Evolutionary conservation across 92 coral and sea anemone species (phyloP), one percentile per base, ranked within the genome.

Genomic region (Virgularia gustaviana): DNA sequence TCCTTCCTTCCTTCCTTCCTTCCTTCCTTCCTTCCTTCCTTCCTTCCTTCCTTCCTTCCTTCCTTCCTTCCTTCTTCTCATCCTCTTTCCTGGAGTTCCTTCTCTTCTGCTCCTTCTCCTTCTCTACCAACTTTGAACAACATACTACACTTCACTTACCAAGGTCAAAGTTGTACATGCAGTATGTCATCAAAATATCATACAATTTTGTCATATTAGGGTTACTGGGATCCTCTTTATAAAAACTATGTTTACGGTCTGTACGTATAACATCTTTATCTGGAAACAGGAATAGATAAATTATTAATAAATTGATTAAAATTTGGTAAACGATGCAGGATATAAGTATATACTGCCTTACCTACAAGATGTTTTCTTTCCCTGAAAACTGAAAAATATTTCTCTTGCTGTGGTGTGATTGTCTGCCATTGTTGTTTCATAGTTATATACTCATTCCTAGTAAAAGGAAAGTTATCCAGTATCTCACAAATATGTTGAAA

Each of bases 141-240:
- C 30, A 65, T 7, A 4, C 6, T n/a, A 25, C 0, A 15, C 13
- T 35, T 1, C 10, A 79, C 97, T 91, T 51, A 88, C 97, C 97
- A 12, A 91, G 79, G 64, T 91, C 97, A 84, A 91, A 91, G 65
- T 91, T 91, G 65, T 91, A 91, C 97, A 91, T 88, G 83, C 98
- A 92, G 76, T 92, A 92, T 0, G 98, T 92, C 86, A 89, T 88
- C 13, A 92, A 87, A 1, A 92, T 79, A 42, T 92, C 91, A 23
- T 76, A 75, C 25, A 92, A 77, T 54, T 86, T 92, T 70, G 65
- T 78, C 9, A 87, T 71, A 71, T 89, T 92, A 25, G 87, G 62
- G 65, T 91, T 87, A 1, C 84, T 30, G 12, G 81, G 83, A 37
- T 80, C 78, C n/a, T 86, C 94, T 23, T 79, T 72, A 57, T 89